Evolutionary conservation across 2,888 invertebrate species (phyloP), one percentile per base, ranked within the genome.

Genomic region (Sympetrum striolatum): DNA sequence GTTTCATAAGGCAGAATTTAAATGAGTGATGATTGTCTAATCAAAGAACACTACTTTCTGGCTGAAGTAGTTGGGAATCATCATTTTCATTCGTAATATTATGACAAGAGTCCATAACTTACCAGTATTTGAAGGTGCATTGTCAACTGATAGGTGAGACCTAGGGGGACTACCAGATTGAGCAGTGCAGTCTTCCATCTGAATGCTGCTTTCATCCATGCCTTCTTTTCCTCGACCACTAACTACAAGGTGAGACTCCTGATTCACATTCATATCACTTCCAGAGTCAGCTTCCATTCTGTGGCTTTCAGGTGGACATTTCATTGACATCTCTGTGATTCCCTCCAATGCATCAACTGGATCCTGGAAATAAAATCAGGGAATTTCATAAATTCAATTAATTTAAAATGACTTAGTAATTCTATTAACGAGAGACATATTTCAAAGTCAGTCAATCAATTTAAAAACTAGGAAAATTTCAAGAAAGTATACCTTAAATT

Each of bases 301-400:
- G 25, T 15, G 15, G n/a, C 15, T 48, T 82, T 82, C 81, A 53
- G 53, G 53, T 18, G 81, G 81, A 53, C 81, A 82, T 35, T 82
- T 82, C 81, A 82, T 82, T 31, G 81, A 48, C 31, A 53, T 82
- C 6, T 82, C 81, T 14, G 81, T n/a, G 31, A 82, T 82, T 48
- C 18, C 22, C 5, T 82, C 81, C 35, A 82, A 82, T 18, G 31
- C 31, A 31, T 82, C 81, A 82, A 31, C 25, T 15, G 81, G 22
- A 82, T 82, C 81, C 44, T 53, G 39, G 1, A 53, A 48, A 48
- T 53, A 82, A 31, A n/a, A 31, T 31, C 3, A 12, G 14, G 0
- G 0, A 0, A 39, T 79, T 82, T 82, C 81, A 81, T 44, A 44
- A 14, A 22, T 18, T 81, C n/a, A 22, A 12, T 39, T 39, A n/a